phyloP scores from a whole-genome alignment of 2,797 vertebrate genomes.

The Brachyalestes nurse region DNA sequence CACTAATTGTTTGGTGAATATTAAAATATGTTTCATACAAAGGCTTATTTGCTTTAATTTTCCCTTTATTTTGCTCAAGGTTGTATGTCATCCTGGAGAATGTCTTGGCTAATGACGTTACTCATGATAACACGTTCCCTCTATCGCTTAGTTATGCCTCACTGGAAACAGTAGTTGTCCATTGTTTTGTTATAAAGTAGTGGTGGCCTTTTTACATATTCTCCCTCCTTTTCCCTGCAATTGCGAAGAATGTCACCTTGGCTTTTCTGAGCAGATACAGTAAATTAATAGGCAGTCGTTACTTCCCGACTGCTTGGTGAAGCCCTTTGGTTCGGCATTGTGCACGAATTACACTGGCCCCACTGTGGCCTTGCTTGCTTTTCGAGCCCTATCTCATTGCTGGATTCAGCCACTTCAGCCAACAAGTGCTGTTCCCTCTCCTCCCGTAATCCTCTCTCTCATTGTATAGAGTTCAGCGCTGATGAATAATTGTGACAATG shows the following conservation, averaged over 20 bases:
- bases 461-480: slow-evolving; percentile 34
- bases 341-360: background rate
- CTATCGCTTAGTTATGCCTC: too few relatives aligned
- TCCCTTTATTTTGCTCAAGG: too few relatives aligned
- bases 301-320: background rate
- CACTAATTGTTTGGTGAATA: too few relatives aligned
- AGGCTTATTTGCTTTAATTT: too few relatives aligned
- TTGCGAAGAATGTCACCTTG: slow-evolving; percentile 10
- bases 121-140: too few relatives aligned
- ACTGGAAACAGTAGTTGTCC: background rate
- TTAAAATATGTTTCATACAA: too few relatives aligned
- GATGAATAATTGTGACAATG: slow-evolving; percentile 54
- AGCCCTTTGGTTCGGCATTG: background rate
- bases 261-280: background rate
- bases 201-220: background rate
- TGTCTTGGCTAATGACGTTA: too few relatives aligned
- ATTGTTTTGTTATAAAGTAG: background rate
- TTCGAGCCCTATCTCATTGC: slow-evolving; percentile 3
- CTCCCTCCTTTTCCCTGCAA: background rate
- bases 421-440: slow-evolving; percentile 26
- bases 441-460: slow-evolving; percentile 43
- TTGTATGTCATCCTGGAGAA: too few relatives aligned
- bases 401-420: slow-evolving; percentile 27
- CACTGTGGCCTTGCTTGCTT: background rate
- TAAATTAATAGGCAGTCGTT: background rate